phyloP scores from a whole-genome alignment of 1,140 invertebrate genomes.

The Drosophila nebulosa region DNA sequence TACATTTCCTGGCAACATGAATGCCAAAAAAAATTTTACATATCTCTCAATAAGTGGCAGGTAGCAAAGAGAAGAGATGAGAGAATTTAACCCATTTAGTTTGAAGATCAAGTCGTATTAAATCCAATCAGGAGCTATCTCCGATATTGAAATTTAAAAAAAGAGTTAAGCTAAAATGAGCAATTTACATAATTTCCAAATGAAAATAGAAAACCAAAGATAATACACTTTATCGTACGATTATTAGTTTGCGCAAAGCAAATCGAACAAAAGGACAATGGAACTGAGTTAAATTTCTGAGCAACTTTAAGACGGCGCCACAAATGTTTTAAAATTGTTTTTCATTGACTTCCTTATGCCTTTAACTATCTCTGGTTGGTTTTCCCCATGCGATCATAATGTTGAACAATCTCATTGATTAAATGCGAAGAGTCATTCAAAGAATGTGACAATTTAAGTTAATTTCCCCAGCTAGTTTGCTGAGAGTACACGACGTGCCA shows the following conservation, averaged over 20 bases:
- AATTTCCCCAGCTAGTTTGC: slow-evolving; percentile 43
- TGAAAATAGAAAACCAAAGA: too few relatives aligned
- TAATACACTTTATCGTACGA: too few relatives aligned
- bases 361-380: background rate
- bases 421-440: slow-evolving; percentile 20
- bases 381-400: background rate
- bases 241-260: too few relatives aligned
- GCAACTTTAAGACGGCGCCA: background rate
- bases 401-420: slow-evolving; percentile 29
- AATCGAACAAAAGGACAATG: too few relatives aligned
- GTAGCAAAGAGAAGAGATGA: too few relatives aligned
- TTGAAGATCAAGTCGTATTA: too few relatives aligned
- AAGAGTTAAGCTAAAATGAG: too few relatives aligned
- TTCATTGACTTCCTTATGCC: background rate
- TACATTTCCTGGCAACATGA: background rate
- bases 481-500: slow-evolving; percentile 26
- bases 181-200: too few relatives aligned
- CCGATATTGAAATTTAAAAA: too few relatives aligned
- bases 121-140: too few relatives aligned
- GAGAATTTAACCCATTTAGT: background rate
- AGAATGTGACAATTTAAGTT: slow-evolving; percentile 34
- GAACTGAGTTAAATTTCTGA: too few relatives aligned
- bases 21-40: background rate
- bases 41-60: too few relatives aligned
- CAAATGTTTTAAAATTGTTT: background rate